A percentile compares a stretch with the other conserved stretches of the same genome.
phyloP scores from a whole-genome alignment of 1,140 invertebrate species.

The Drosophila pandora region DNA sequence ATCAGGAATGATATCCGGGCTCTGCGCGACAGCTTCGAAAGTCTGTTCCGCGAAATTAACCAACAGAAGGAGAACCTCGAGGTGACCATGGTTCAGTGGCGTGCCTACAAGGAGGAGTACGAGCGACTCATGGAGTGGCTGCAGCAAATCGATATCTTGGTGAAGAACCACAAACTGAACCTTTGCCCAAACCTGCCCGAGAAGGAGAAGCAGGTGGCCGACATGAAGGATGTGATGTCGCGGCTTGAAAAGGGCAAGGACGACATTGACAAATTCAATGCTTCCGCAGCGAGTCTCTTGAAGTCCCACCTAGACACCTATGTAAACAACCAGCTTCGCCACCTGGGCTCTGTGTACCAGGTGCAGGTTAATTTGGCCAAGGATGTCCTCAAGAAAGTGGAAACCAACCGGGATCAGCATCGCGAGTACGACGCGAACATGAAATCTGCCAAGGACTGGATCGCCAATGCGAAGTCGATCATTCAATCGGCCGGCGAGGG shows the following conservation, averaged over 20 bases:
- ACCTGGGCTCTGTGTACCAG: conserved; percentile 96
- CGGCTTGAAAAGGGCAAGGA: conserved; percentile 91
- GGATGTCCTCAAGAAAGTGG: conserved; percentile 96
- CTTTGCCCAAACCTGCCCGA: conserved; percentile 92
- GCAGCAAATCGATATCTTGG: conserved; percentile 95
- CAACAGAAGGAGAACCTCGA: conserved; percentile 93
- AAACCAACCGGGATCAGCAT: conserved; percentile 95
- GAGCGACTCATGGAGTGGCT: conserved; percentile 96
- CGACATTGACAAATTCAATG: conserved; percentile 93
- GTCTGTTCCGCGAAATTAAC: conserved; percentile 93
- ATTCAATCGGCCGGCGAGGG: conserved; percentile 92
- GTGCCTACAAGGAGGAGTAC: conserved; percentile 96
- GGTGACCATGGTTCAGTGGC: conserved; percentile 92
- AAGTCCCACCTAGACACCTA: conserved; percentile 95
- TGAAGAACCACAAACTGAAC: conserved; percentile 95
- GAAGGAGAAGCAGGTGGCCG: conserved; percentile 93
- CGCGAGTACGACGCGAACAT: conserved; percentile 92
- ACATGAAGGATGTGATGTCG: conserved; percentile 91
- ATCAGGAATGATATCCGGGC: conserved; percentile 94
- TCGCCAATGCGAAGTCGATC: conserved; percentile 93
- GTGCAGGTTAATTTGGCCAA: conserved; percentile 95
- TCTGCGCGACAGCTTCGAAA: conserved; percentile 92
- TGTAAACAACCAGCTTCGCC: conserved; percentile 94
- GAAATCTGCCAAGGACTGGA: conserved; percentile 93
- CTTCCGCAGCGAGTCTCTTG: conserved; percentile 89